phyloP scores from a whole-genome alignment of 2,888 invertebrate species.

The Watsonalla cultraria region DNA sequence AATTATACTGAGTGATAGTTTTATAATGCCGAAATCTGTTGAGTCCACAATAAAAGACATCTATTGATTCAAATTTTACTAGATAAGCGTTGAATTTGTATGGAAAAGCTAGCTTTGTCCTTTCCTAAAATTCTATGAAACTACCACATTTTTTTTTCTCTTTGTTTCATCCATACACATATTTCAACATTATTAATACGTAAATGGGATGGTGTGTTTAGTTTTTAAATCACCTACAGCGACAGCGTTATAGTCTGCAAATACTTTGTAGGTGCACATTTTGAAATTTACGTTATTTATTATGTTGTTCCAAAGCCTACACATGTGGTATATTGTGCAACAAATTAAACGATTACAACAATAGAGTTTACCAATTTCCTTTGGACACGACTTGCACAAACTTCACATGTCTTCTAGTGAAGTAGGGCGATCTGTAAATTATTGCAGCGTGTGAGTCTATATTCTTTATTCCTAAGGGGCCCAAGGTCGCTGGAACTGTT shows the following conservation, averaged over 20 bases:
- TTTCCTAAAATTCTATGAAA: no score
- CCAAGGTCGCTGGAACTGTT: constrained; percentile 74
- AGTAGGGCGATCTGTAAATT: constrained; percentile 66
- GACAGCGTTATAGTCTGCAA: not conserved
- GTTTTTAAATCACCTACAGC: not conserved
- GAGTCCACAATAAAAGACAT: not conserved
- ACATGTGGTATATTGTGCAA: constrained; percentile 20
- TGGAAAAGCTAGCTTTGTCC: not conserved
- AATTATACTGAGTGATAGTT: not conserved
- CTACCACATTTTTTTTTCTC: not conserved
- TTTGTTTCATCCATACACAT: not conserved
- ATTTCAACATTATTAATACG: not conserved
- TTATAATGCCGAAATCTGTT: not conserved
- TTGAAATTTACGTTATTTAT: not conserved
- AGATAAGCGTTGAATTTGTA: no score
- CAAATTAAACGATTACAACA: constrained; percentile 15
- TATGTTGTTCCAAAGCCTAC: constrained; percentile 10
- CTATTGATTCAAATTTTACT: no score
- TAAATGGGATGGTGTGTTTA: not conserved
- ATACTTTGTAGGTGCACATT: not conserved
- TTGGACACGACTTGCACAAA: constrained; percentile 16
- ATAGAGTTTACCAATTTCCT: constrained; percentile 11
- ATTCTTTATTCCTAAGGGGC: constrained; percentile 52
- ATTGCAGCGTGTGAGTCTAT: constrained; percentile 52
- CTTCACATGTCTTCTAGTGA: constrained; percentile 45